These are phyloP conservation scores for Leptinotarsa rubiginosa DNA, from an alignment of 2,888 invertebrate genomes.

Conservation along the genomic window DNA sequence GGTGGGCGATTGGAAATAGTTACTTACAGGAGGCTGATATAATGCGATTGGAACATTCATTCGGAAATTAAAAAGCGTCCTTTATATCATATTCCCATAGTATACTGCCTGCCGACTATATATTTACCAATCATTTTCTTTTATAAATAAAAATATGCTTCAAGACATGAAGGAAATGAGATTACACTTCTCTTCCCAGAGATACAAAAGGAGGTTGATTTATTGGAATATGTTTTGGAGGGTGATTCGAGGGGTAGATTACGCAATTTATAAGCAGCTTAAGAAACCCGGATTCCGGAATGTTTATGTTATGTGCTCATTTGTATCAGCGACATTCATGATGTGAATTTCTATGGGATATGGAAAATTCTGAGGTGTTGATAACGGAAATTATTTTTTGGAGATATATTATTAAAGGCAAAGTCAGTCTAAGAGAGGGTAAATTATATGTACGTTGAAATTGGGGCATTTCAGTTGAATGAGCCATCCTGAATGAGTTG, in stretches of 20 bases:
- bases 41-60: too few relatives aligned
- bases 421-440: too few relatives aligned
- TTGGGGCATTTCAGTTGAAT: too few relatives aligned
- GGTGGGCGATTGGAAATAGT: too few relatives aligned
- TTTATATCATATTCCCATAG: background rate
- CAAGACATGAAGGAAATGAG: constrained; percentile 19
- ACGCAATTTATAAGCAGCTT: constrained; percentile 36
- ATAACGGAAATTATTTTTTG: too few relatives aligned
- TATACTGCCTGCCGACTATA: background rate
- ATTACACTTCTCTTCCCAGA: constrained; percentile 20
- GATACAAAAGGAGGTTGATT: constrained; percentile 27
- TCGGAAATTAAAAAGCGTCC: background rate
- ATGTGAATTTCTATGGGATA: too few relatives aligned
- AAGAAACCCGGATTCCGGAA: constrained; percentile 23
- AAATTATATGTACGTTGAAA: too few relatives aligned
- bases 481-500: too few relatives aligned
- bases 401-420: too few relatives aligned
- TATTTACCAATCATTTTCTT: constrained; percentile 18
- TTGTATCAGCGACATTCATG: background rate
- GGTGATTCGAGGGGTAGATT: constrained; percentile 36
- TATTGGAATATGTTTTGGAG: constrained; percentile 35
- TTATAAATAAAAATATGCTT: constrained; percentile 12
- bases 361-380: too few relatives aligned
- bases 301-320: constrained; percentile 31
- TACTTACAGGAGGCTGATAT: too few relatives aligned